Evolutionary conservation across 2,113 vertebrate species (phyloP), one percentile per base, ranked within the genome.

Genomic region (Ptyas mucosa): DNA sequence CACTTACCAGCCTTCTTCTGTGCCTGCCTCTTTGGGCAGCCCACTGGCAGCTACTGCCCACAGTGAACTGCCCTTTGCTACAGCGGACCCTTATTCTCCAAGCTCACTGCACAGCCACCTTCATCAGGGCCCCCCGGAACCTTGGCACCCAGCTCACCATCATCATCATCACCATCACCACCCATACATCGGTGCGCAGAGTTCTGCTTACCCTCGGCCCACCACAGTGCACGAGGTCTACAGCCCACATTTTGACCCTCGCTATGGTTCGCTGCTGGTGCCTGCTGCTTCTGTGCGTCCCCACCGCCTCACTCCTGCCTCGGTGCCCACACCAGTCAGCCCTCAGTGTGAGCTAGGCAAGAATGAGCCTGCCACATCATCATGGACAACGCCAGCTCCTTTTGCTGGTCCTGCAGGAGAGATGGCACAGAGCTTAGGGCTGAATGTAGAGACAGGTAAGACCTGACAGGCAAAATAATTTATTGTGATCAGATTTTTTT

Each of bases 401-500:
- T 99, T 99, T 95, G 96, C 98, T 0, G 98, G 94, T 1, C 95
- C 98, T 0, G 95, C 98, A 0, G 98, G 98, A 6, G 99, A 99
- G 55, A 97, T 99, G 94, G 97, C 97, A 88, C 98, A 98, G 95
- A 97, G 98, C 53, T 96, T 98, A 29, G 87, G 98, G 96, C 98
- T 99, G 97, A 98, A 98, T 92, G 97, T 99, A 97, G 99, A 99
- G 8, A 94, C 99, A 99, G 99, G 99, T 99, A 98, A 97, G 61
- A 3, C 11, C 23, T 46, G 46, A n/a, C 52, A 85, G 89, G 52
- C 18, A 81, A 81, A 81, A 81, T 43, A 81, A 21, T 81, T 81
- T 81, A 43, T 81, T 43, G 34, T 81, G 75, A 81, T 43, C 18
- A 43, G 69, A 75, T 18, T 34, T 39, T 18, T 34, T 69, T 12